phyloP scores from a whole-genome alignment of 1,140 invertebrate species.

The Cardiocondyla obscurior region DNA sequence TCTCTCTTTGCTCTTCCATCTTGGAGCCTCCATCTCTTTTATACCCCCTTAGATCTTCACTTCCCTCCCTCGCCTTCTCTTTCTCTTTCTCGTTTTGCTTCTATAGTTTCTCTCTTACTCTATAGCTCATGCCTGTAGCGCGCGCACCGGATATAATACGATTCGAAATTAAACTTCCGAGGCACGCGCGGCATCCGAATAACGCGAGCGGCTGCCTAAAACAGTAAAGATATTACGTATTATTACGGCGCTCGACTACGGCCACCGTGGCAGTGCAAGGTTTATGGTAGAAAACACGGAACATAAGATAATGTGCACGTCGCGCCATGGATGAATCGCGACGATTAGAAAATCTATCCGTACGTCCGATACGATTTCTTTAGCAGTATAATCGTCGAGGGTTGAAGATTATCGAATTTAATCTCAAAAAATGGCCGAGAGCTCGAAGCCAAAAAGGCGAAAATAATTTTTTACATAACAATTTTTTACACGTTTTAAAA shows the following conservation, averaged over 20 bases:
- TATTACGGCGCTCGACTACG: constrained; percentile 78
- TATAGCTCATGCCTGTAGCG: constrained; percentile 50
- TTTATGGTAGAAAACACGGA: constrained; percentile 44
- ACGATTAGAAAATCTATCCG: constrained; percentile 28
- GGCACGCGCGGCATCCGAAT: constrained; percentile 81
- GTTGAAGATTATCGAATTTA: neutral
- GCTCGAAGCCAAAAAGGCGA: neutral
- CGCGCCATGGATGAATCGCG: constrained; percentile 3
- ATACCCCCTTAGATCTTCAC: constrained; percentile 39
- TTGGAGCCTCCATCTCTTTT: constrained; percentile 33
- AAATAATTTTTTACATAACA: constrained; percentile 1
- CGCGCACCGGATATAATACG: constrained; percentile 77
- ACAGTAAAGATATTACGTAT: constrained; percentile 83
- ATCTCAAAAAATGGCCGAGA: neutral
- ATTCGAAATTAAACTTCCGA: constrained; percentile 82
- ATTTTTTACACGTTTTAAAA: neutral
- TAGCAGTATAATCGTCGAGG: too few relatives aligned
- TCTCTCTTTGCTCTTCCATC: constrained; percentile 15
- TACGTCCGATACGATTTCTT: neutral
- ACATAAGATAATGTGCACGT: constrained; percentile 11
- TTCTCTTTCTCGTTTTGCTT: constrained; percentile 15
- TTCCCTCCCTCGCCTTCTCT: constrained; percentile 37
- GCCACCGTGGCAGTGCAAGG: constrained; percentile 5
- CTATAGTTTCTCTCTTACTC: constrained; percentile 26
- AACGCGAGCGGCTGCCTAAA: constrained; percentile 81